phyloP scores from a whole-genome alignment of 1,140 invertebrate species.

The Drosophila sechellia region DNA sequence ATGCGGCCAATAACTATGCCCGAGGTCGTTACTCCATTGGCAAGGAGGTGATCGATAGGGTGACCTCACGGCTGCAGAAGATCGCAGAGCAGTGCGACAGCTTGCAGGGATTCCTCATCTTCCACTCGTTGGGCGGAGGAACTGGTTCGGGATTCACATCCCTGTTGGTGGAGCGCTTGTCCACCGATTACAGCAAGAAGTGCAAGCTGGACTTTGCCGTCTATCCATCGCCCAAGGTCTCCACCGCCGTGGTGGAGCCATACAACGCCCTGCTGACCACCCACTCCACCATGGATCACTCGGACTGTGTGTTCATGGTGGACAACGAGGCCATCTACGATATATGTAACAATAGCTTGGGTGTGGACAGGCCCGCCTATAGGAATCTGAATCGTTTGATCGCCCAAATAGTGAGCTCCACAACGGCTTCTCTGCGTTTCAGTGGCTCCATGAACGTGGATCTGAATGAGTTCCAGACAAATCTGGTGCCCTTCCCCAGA shows the following conservation, averaged over 20 bases:
- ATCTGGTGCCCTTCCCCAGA: constrained; percentile 90
- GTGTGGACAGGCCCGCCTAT: constrained; percentile 90
- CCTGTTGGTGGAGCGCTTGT: constrained; percentile 88
- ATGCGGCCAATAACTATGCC: constrained; percentile 93
- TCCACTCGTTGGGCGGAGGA: constrained; percentile 92
- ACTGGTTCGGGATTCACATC: constrained; percentile 91
- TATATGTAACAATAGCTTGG: constrained; percentile 89
- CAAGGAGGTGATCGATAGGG: constrained; percentile 90
- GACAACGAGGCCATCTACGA: constrained; percentile 95
- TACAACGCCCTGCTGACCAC: constrained; percentile 93
- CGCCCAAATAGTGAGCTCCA: constrained; percentile 89
- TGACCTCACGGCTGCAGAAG: constrained; percentile 89
- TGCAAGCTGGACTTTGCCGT: constrained; percentile 90
- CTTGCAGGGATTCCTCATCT: constrained; percentile 92
- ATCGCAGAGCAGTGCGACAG: constrained; percentile 93
- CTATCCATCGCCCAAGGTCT: constrained; percentile 91
- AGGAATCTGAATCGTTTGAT: constrained; percentile 91
- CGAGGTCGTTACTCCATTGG: constrained; percentile 91
- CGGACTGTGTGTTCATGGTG: constrained; percentile 93
- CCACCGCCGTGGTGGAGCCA: constrained; percentile 94
- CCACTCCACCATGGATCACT: constrained; percentile 90
- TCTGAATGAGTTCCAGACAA: constrained; percentile 92
- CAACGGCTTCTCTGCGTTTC: constrained; percentile 92
- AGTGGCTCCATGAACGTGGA: constrained; percentile 94
- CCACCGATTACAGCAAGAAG: constrained; percentile 88